phyloP scores from a whole-genome alignment of 1,140 invertebrate species.

The Druon quercuslanigerum region DNA sequence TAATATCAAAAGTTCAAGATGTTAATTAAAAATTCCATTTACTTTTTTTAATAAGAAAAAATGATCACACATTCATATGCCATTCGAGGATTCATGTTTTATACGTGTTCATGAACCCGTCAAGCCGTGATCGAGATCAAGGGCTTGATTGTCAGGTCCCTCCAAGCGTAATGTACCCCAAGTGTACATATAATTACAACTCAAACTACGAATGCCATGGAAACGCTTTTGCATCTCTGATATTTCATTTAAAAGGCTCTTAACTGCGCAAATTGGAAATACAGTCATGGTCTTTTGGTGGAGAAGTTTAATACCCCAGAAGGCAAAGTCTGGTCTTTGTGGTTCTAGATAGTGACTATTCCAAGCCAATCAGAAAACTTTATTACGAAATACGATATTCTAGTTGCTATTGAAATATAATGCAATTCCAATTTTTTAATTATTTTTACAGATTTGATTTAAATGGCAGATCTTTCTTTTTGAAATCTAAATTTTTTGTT shows the following conservation, averaged over 20 bases:
- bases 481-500: no score
- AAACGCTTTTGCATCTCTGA: slow-evolving; percentile 16
- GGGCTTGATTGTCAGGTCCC: neutral
- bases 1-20: no score
- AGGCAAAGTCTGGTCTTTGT: neutral
- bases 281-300: neutral
- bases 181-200: slow-evolving; percentile 13
- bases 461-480: no score
- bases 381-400: no score
- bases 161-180: neutral
- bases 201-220: neutral
- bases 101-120: neutral
- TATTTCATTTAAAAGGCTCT: slow-evolving; percentile 5
- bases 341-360: no score
- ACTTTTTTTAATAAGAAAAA: no score
- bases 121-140: slow-evolving; percentile 17
- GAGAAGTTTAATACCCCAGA: slow-evolving; percentile 14
- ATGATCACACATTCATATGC: neutral
- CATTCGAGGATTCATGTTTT: neutral
- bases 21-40: no score
- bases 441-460: no score
- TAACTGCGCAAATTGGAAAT: slow-evolving; percentile 13
- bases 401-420: no score
- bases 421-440: no score
- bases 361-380: no score